phyloP scores from a whole-genome alignment of 2,888 invertebrate species.

The Anorthoa munda region DNA sequence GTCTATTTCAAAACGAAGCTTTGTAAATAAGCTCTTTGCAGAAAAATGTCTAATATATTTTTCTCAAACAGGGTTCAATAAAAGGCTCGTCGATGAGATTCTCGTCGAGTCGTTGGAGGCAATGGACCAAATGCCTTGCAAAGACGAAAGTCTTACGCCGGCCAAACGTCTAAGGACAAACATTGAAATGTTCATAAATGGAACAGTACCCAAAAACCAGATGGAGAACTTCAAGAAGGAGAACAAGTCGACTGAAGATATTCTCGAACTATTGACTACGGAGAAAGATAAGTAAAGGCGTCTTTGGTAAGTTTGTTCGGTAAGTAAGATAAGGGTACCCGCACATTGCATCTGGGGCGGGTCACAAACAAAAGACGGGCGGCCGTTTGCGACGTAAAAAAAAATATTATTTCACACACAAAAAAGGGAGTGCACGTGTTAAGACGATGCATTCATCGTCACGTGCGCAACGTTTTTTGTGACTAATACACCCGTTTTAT shows the following conservation, averaged over 20 bases:
- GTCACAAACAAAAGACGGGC: conserved; percentile 25
- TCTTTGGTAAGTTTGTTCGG: conserved; percentile 18
- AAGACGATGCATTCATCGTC: conserved; percentile 23
- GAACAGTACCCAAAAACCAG: conserved; percentile 95
- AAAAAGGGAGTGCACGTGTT: conserved; percentile 46
- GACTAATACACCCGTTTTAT: conserved; percentile 13
- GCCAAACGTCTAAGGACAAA: conserved; percentile 93
- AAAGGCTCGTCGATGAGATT: conserved; percentile 95
- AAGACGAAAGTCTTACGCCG: conserved; percentile 90
- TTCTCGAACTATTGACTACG: conserved; percentile 94
- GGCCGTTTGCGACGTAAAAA: conserved; percentile 5
- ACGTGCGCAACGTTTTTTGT: conserved; percentile 45
- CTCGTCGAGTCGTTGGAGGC: conserved; percentile 94
- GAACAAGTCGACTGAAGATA: conserved; percentile 94
- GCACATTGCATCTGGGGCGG: conserved; percentile 30
- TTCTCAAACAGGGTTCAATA: conserved; percentile 90
- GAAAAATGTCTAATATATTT: conserved; percentile 49
- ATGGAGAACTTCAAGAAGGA: conserved; percentile 94
- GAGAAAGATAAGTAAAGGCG: conserved; percentile 76
- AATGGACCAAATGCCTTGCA: conserved; percentile 93
- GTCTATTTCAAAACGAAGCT: conserved; percentile 59
- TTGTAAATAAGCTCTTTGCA: conserved; percentile 65
- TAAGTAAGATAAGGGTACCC: conserved; percentile 19
- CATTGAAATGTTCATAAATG: conserved; percentile 94
- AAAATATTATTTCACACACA: conserved; percentile 6